These are phyloP conservation scores for Amblyteles armatorius DNA, from an alignment of 2,888 invertebrate species.

Conservation along the genomic window DNA sequence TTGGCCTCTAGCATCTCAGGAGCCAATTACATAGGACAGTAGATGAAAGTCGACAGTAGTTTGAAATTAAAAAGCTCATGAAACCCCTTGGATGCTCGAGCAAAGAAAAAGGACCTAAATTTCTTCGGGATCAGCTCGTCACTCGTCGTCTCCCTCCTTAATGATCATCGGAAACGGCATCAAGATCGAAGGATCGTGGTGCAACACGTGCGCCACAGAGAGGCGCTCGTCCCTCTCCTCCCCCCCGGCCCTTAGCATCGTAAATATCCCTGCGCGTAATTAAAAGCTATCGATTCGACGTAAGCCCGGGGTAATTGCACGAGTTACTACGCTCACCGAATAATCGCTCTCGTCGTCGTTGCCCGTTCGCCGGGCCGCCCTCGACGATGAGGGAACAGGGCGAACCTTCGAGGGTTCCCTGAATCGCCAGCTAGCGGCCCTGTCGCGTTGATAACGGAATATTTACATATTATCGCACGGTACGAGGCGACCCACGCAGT, in stretches of 20 bases:
- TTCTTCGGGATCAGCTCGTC: neutral
- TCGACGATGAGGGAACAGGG: slow-evolving; percentile 44
- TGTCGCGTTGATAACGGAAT: slow-evolving; percentile 81
- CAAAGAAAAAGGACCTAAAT: neutral
- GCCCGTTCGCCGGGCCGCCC: slow-evolving; percentile 64
- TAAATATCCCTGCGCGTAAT: slow-evolving; percentile 81
- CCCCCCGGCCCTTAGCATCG: slow-evolving; percentile 77
- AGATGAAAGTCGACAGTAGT: neutral
- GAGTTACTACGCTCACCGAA: slow-evolving; percentile 82
- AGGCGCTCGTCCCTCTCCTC: slow-evolving; percentile 57
- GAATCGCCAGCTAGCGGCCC: slow-evolving; percentile 53
- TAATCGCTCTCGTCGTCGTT: slow-evolving; percentile 77
- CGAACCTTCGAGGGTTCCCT: slow-evolving; percentile 72
- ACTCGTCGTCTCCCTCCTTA: neutral
- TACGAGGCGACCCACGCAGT: slow-evolving; percentile 46
- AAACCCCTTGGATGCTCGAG: neutral
- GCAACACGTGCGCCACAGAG: slow-evolving; percentile 4
- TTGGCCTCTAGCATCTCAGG: too few relatives aligned
- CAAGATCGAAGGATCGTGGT: slow-evolving; percentile 9
- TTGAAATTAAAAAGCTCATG: neutral
- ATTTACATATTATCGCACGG: slow-evolving; percentile 84
- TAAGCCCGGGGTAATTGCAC: slow-evolving; percentile 83
- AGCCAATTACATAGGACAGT: too few relatives aligned
- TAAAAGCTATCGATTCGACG: slow-evolving; percentile 84
- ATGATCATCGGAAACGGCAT: slow-evolving; percentile 15